A percentile compares a stretch with the other conserved stretches of the same genome.
Evolutionary conservation across 1,140 invertebrate genomes (phyloP).

Genomic region (Meloidogyne chitwoodi): DNA sequence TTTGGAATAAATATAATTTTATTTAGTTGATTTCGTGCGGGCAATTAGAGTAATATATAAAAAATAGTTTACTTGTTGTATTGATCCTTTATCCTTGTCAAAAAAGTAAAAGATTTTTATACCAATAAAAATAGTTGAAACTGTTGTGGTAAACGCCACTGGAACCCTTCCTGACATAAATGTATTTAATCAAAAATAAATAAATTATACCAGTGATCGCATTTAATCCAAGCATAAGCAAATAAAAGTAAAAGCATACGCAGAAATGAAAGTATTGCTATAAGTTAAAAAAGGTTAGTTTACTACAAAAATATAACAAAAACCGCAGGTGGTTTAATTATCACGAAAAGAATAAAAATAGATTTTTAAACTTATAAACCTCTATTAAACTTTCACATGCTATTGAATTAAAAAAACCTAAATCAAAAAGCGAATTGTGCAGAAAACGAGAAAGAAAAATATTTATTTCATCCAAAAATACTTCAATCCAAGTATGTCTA

Average conservation of each 20-base stretch:
- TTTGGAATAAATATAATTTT: too few relatives aligned
- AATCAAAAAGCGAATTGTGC: conserved; percentile 40
- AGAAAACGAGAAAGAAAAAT: conserved; percentile 38
- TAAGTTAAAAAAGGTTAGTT: background rate
- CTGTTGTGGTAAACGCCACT: conserved; percentile 35
- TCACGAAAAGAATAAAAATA: too few relatives aligned
- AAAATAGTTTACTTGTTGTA: background rate
- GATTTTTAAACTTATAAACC: too few relatives aligned
- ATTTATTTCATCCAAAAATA: conserved; percentile 39
- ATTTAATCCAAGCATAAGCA: conserved; percentile 28
- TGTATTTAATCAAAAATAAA: conserved; percentile 4
- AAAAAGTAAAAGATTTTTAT: conserved; percentile 51
- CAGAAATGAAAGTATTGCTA: conserved; percentile 37
- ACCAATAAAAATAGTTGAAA: conserved; percentile 43
- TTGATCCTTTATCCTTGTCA: conserved; percentile 28
- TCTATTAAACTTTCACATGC: too few relatives aligned
- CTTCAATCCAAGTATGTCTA: conserved; percentile 22
- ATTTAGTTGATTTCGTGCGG: too few relatives aligned
- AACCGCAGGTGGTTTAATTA: too few relatives aligned
- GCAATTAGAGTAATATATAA: too few relatives aligned
- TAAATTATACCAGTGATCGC: conserved; percentile 34
- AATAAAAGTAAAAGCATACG: conserved; percentile 35
- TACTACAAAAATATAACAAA: too few relatives aligned
- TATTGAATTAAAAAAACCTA: background rate
- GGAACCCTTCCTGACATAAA: conserved; percentile 14